Conservation (phyloP, 2,888 invertebrate genomes). For the Rhaphigaster nebulosa region DNA sequence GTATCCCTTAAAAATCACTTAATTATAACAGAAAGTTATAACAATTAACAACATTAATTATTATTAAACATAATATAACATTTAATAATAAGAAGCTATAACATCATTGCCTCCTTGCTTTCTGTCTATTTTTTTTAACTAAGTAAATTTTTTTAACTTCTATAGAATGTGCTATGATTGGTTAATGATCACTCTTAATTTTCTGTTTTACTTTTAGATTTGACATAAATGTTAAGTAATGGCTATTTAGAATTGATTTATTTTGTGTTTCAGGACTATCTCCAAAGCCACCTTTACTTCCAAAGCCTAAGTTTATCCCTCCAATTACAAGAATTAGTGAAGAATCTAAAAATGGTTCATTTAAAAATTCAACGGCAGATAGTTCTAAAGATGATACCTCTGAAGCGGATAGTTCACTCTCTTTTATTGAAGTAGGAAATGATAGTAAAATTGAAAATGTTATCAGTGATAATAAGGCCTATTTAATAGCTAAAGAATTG, state of each 20-base stretch:
- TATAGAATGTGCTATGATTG: too few species aligned
- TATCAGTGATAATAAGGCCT: slow-evolving; percentile 64
- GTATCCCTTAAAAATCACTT: too few species aligned
- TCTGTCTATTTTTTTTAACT: too few species aligned
- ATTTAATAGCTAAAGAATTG: slow-evolving; percentile 72
- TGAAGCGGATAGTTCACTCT: not conserved
- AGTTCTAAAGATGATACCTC: not conserved
- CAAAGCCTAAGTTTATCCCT: slow-evolving; percentile 57
- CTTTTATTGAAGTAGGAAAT: slow-evolving; percentile 23
- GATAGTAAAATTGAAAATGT: slow-evolving; percentile 37
- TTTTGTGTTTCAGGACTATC: slow-evolving; percentile 52
- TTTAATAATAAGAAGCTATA: too few species aligned
- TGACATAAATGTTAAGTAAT: not conserved
- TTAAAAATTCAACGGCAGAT: slow-evolving; percentile 9
- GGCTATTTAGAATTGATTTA: not conserved
- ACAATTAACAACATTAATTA: too few species aligned
- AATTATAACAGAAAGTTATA: too few species aligned
- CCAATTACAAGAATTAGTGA: not conserved
- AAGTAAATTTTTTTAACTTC: too few species aligned
- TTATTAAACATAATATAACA: too few species aligned
- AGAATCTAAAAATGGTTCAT: slow-evolving; percentile 21
- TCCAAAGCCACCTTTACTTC: slow-evolving; percentile 57
- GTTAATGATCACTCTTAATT: too few species aligned
- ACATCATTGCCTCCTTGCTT: too few species aligned
- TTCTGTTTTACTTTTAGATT: too few species aligned